Percentiles rank a stretch among this genome's conserved stretches.
Conservation (phyloP, 1,140 invertebrate genomes). For the Macrosteles quadrilineatus region DNA sequence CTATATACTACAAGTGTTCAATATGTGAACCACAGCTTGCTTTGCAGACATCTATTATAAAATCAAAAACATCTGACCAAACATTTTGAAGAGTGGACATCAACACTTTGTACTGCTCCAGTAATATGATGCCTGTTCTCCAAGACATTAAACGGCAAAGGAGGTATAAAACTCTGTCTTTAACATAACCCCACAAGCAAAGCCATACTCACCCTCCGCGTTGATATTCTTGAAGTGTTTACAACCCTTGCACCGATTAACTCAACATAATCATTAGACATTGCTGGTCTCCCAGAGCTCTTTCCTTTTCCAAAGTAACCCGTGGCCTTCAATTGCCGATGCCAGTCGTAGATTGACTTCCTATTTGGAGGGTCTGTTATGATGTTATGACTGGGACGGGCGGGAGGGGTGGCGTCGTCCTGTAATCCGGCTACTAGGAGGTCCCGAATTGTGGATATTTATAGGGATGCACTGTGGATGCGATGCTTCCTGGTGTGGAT, state of each 20-base stretch:
- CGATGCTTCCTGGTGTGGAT: too few species aligned
- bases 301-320: not conserved
- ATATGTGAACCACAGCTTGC: constrained; percentile 1
- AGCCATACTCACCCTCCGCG: not conserved
- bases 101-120: constrained; percentile 1
- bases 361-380: not conserved
- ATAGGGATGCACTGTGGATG: too few species aligned
- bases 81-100: constrained; percentile 16
- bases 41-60: constrained; percentile 15
- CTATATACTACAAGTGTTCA: constrained; percentile 13
- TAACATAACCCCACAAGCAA: constrained; percentile 1
- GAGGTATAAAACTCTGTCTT: not conserved
- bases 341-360: not conserved
- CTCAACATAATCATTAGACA: not conserved
- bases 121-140: constrained; percentile 3
- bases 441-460: too few species aligned
- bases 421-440: too few species aligned
- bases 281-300: not conserved
- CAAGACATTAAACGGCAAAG: constrained; percentile 8
- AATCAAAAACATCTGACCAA: constrained; percentile 13
- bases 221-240: constrained; percentile 5
- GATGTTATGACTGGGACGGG: too few species aligned
- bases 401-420: too few species aligned
- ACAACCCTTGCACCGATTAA: constrained; percentile 1
- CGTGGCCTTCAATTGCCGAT: not conserved